Conservation (phyloP, 1,140 invertebrate genomes). For the Anastrepha obliqua region DNA sequence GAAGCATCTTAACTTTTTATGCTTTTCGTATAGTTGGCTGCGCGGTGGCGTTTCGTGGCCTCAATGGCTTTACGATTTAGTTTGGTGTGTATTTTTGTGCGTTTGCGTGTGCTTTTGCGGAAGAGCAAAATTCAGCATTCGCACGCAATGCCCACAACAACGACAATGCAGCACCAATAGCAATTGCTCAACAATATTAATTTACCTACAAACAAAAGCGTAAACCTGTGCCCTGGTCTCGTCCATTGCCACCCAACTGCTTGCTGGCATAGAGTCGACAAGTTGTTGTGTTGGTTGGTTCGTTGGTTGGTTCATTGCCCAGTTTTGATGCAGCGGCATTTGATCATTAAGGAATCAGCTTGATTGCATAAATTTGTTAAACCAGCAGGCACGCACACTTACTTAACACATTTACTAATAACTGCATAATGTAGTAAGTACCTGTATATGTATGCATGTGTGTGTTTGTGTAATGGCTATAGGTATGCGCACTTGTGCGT, state of each 20-base stretch:
- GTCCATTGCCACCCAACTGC: constrained; percentile 34
- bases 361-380: constrained; percentile 40
- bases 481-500: constrained; percentile 4
- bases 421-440: neutral
- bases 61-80: neutral
- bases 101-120: constrained; percentile 18
- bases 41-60: neutral
- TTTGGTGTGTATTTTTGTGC: neutral
- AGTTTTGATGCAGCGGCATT: neutral
- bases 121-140: neutral
- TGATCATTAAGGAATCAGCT: constrained; percentile 35
- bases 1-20: neutral
- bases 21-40: neutral
- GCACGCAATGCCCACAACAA: constrained; percentile 31
- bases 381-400: constrained; percentile 28
- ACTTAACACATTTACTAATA: neutral
- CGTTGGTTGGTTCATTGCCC: neutral
- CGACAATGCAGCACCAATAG: neutral
- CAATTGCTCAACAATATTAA: constrained; percentile 44
- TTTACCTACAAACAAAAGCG: neutral
- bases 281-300: neutral
- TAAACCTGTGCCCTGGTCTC: neutral
- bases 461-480: neutral
- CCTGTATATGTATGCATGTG: neutral
- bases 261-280: neutral